A percentile compares a stretch with the other conserved stretches of the same genome.
Conservation (phyloP, 1,140 invertebrate species). For the Ceratosolen fusciceps region DNA sequence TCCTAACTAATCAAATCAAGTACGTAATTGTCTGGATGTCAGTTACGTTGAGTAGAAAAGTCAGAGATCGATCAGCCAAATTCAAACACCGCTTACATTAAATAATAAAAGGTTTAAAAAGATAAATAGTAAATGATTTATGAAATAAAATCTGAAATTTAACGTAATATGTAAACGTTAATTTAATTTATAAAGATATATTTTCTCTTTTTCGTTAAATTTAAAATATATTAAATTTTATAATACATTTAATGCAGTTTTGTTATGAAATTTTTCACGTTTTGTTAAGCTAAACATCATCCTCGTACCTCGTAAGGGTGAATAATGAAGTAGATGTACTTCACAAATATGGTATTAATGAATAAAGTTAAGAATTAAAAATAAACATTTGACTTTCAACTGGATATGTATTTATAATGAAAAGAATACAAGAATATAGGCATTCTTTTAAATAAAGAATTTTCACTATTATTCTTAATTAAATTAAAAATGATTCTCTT, state of each 20-base stretch:
- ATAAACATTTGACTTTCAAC: too few species aligned
- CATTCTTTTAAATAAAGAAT: neutral
- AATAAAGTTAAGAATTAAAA: too few species aligned
- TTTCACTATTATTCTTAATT: neutral
- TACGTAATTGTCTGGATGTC: too few species aligned
- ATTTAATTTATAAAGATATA: neutral
- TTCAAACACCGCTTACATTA: slow-evolving; percentile 11
- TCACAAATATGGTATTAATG: too few species aligned
- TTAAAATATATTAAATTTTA: neutral
- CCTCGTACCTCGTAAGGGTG: too few species aligned
- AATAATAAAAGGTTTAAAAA: neutral
- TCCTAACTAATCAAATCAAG: too few species aligned
- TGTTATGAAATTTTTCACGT: too few species aligned
- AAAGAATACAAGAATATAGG: too few species aligned
- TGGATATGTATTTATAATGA: too few species aligned
- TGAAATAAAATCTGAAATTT: neutral
- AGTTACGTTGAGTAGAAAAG: slow-evolving; percentile 18
- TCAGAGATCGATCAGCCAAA: slow-evolving; percentile 10
- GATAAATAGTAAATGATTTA: too few species aligned
- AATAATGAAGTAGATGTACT: too few species aligned
- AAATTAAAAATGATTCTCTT: neutral
- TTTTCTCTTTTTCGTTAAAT: neutral
- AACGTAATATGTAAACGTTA: neutral
- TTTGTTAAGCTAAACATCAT: too few species aligned
- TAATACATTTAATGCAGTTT: neutral